Conservation (phyloP, 2,113 vertebrate species). For the Dascyllus trimaculatus region DNA sequence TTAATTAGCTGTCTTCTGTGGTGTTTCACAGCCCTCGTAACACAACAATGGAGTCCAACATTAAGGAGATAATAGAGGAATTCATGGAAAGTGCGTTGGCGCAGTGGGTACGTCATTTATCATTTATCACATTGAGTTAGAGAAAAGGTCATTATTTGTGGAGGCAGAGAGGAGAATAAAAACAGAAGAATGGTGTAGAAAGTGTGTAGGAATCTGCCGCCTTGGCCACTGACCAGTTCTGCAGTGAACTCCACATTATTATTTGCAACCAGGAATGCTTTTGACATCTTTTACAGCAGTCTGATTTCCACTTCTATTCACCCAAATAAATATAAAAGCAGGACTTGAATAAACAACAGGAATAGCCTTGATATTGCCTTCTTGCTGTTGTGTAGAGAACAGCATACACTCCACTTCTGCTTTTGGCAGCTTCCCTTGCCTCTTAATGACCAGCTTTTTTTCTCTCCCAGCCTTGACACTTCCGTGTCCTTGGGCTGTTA, state of each 20-base stretch:
- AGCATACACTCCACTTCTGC: conserved; percentile 71
- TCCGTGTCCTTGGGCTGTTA: conserved; percentile 61
- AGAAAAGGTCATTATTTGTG: conserved; percentile 57
- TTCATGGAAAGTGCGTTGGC: conserved; percentile 86
- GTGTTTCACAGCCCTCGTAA: conserved; percentile 30
- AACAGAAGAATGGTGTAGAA: background rate
- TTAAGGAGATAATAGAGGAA: conserved; percentile 84
- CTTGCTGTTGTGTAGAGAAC: conserved; percentile 33
- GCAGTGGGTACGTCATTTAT: conserved; percentile 85
- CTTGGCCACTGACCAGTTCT: background rate
- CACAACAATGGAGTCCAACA: conserved; percentile 81
- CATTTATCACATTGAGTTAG: conserved; percentile 55
- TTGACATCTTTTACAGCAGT: background rate
- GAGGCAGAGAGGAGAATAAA: conserved; percentile 14
- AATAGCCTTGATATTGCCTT: background rate
- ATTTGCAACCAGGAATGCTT: conserved; percentile 23
- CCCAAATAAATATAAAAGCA: conserved; percentile 7
- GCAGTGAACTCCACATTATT: conserved; percentile 7
- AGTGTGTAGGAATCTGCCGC: background rate
- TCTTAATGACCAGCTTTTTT: conserved; percentile 35
- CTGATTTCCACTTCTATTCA: background rate
- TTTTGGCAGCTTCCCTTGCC: conserved; percentile 72
- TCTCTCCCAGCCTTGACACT: conserved; percentile 43
- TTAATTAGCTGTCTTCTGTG: conserved; percentile 47
- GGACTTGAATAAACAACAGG: conserved; percentile 6